Evolutionary conservation across 2,888 invertebrate species (phyloP).

Genomic region (Pachydiplax longipennis): DNA sequence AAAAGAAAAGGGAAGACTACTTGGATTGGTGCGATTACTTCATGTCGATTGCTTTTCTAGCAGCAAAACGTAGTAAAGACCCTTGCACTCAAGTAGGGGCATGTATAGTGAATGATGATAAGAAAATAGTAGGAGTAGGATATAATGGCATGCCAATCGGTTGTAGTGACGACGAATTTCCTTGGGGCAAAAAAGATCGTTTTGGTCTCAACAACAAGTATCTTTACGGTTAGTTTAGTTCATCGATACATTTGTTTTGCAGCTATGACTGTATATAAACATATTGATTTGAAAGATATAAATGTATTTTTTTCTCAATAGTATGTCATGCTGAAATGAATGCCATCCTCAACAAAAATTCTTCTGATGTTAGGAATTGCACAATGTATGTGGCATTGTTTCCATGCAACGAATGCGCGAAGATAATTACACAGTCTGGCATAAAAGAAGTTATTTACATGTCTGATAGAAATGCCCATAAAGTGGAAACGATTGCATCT

Average conservation of each 20-base stretch:
- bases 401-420: slow-evolving; percentile 98
- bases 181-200: slow-evolving; percentile 79
- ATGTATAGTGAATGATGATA: slow-evolving; percentile 87
- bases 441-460: slow-evolving; percentile 80
- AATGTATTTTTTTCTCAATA: slow-evolving; percentile 58
- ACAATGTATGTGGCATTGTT: slow-evolving; percentile 89
- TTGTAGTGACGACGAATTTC: slow-evolving; percentile 86
- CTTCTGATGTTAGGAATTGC: slow-evolving; percentile 77
- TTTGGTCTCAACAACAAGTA: slow-evolving; percentile 77
- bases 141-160: slow-evolving; percentile 97
- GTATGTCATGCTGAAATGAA: slow-evolving; percentile 99
- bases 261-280: slow-evolving; percentile 38
- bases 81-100: slow-evolving; percentile 94
- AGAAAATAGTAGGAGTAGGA: slow-evolving; percentile 90
- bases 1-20: slow-evolving; percentile 69
- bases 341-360: slow-evolving; percentile 92
- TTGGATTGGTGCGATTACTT: slow-evolving; percentile 94
- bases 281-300: too few species aligned
- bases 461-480: slow-evolving; percentile 80
- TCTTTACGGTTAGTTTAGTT: slow-evolving; percentile 74
- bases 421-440: slow-evolving; percentile 93
- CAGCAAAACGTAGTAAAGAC: slow-evolving; percentile 94
- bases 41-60: slow-evolving; percentile 90
- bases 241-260: not conserved
- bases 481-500: slow-evolving; percentile 74